Evolutionary conservation across 2,888 invertebrate species (phyloP), one percentile per base, ranked within the genome.

Genomic region (Mythimna albipuncta): DNA sequence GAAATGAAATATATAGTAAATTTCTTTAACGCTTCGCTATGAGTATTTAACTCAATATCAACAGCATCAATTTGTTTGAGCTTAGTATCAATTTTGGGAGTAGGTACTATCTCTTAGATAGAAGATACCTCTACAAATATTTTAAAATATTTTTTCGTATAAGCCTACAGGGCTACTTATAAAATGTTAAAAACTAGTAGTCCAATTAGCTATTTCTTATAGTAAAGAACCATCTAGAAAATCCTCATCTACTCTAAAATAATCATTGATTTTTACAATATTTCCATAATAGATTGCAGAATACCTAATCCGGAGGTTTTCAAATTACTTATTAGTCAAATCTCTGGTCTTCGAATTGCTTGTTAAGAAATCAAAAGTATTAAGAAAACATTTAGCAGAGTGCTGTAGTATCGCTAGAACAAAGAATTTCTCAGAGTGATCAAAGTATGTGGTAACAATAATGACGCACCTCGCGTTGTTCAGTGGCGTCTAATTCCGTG

Each of bases 401-500:
- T 41, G 13, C 7, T 21, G n/a, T 35, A n/a, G 58, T 58, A 38
- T 59, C n/a, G n/a, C 35, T 47, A 10, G 35, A 47, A 72, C 16
- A 26, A 26, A 32, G 6, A 54, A 75, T 75, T 57, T 21, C 19
- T 75, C 66, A 72, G 50, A 13, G n/a, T 69, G 21, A 2, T 35
- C n/a, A 62, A 57, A 62, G 13, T 63, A 78, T 64, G 54, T 50
- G 47, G 59, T 50, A 64, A 55, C 50, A 21, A 21, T 21, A 6
- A n/a, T 77, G 75, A 80, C 68, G 59, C 26, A 64, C 21, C 13
- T 55, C 55, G 10, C 21, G 26, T 47, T 55, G 52, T 32, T 62
- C 61, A 21, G 61, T 80, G 80, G 67, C 80, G 68, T 75, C 80
- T 80, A 80, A 77, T 71, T 64, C 63, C 58, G 74, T 80, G 71